These are phyloP conservation scores for Passerculus sandwichensis DNA, from an alignment of 2,797 vertebrate genomes.

Conservation along the genomic window DNA sequence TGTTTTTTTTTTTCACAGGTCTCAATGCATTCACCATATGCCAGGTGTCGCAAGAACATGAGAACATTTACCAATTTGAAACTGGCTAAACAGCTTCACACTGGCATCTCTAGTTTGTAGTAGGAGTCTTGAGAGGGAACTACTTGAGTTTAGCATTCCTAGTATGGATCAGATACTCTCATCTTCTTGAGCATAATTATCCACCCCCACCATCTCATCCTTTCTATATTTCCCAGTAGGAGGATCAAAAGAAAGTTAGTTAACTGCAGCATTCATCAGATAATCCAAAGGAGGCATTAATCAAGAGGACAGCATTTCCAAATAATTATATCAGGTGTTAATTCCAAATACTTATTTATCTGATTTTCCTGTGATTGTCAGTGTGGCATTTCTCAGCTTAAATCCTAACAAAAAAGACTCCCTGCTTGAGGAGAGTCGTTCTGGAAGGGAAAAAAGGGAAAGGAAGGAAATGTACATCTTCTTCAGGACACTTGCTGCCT, in stretches of 20 bases:
- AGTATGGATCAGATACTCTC: slow-evolving; percentile 49
- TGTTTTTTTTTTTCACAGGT: slow-evolving; percentile 54
- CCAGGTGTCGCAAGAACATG: slow-evolving; percentile 64
- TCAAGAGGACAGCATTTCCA: slow-evolving; percentile 28
- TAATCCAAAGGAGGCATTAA: slow-evolving; percentile 43
- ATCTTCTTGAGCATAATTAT: slow-evolving; percentile 44
- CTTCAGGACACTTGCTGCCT: not conserved
- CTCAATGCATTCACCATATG: slow-evolving; percentile 63
- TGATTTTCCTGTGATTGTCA: not conserved
- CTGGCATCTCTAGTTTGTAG: not conserved
- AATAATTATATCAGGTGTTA: slow-evolving; percentile 31
- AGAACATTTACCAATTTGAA: slow-evolving; percentile 35
- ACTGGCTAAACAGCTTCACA: slow-evolving; percentile 52
- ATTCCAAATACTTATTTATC: slow-evolving; percentile 10
- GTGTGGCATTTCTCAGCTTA: slow-evolving; percentile 2
- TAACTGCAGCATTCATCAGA: slow-evolving; percentile 48
- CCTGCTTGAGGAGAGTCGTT: not conserved
- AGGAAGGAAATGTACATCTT: not conserved
- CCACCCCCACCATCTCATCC: not conserved
- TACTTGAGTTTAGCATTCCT: slow-evolving; percentile 32
- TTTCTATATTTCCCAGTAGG: slow-evolving; percentile 49
- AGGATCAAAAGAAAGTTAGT: slow-evolving; percentile 63
- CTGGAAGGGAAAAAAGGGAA: not conserved
- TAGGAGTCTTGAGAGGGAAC: slow-evolving; percentile 5
- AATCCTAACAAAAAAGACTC: not conserved